Conservation (phyloP, 1,140 invertebrate genomes). For the Diabrotica virgifera region DNA sequence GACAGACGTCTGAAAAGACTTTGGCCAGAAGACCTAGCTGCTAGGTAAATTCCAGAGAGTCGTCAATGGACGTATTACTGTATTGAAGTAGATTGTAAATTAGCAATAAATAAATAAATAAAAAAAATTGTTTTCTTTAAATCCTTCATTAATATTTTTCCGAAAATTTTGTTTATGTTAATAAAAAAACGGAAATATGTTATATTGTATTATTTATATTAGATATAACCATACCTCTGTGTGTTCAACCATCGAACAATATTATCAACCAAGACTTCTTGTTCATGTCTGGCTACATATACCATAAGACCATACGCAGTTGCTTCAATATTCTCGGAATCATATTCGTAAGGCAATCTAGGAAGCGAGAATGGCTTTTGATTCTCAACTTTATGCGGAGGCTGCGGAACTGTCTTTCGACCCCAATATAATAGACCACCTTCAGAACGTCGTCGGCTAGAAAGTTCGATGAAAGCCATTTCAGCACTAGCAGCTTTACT, state of each 20-base stretch:
- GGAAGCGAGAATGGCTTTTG: constrained; percentile 88
- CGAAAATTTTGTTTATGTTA: too few species aligned
- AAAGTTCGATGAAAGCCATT: constrained; percentile 74
- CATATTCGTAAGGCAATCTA: constrained; percentile 80
- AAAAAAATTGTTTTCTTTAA: too few species aligned
- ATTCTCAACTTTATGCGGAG: constrained; percentile 82
- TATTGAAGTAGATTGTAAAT: too few species aligned
- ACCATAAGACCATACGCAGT: constrained; percentile 91
- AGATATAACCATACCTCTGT: constrained; percentile 51
- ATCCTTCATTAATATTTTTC: too few species aligned
- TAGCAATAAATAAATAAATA: too few species aligned
- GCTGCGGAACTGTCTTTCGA: constrained; percentile 68
- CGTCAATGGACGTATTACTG: too few species aligned
- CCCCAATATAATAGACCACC: constrained; percentile 86
- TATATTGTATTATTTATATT: too few species aligned
- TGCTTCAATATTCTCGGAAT: constrained; percentile 88
- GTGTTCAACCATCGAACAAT: constrained; percentile 93
- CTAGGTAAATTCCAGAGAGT: too few species aligned
- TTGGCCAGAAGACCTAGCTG: too few species aligned
- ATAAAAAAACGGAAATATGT: too few species aligned
- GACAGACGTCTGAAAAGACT: too few species aligned
- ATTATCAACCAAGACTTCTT: constrained; percentile 74
- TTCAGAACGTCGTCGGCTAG: constrained; percentile 61
- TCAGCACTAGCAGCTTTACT: constrained; percentile 77
- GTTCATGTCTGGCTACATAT: constrained; percentile 81